Conservation (phyloP, 1,140 invertebrate genomes). For the Anastrepha ludens region DNA sequence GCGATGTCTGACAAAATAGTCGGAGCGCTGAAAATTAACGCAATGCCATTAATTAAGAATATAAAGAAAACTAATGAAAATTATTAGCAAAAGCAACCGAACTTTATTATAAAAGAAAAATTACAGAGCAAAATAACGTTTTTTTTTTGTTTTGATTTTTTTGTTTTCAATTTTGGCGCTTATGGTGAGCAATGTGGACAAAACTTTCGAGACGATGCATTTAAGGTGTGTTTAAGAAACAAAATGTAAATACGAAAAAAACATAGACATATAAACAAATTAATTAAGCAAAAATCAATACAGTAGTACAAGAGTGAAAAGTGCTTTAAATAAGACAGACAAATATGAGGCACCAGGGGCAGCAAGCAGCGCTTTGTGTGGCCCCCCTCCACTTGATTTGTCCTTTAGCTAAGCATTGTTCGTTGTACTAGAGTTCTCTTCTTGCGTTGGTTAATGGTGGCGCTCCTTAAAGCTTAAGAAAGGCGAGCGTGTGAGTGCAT, state of each 20-base stretch:
- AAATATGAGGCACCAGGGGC: too few relatives aligned
- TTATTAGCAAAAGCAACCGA: constrained; percentile 21
- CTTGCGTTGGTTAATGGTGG: neutral
- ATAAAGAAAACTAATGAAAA: constrained; percentile 47
- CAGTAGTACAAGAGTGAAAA: too few relatives aligned
- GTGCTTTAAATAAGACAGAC: too few relatives aligned
- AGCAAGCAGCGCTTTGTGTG: too few relatives aligned
- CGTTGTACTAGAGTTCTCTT: too few relatives aligned
- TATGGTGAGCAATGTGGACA: too few relatives aligned
- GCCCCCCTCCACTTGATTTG: too few relatives aligned
- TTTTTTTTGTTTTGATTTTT: neutral
- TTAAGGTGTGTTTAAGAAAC: neutral
- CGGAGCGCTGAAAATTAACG: constrained; percentile 55
- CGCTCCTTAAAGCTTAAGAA: constrained; percentile 9
- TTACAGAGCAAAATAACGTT: neutral
- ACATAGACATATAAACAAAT: too few relatives aligned
- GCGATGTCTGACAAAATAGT: neutral
- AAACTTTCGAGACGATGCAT: neutral
- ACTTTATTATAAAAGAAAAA: constrained; percentile 45
- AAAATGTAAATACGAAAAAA: too few relatives aligned
- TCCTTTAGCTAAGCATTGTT: too few relatives aligned
- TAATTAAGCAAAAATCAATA: too few relatives aligned
- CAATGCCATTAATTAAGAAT: constrained; percentile 53
- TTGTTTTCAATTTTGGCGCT: neutral
- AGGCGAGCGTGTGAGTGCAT: neutral